A percentile compares a stretch with the other conserved stretches of the same genome.
These are phyloP conservation scores for Arremon aurantiirostris DNA, from an alignment of 2,797 vertebrate genomes.

Conservation along the genomic window DNA sequence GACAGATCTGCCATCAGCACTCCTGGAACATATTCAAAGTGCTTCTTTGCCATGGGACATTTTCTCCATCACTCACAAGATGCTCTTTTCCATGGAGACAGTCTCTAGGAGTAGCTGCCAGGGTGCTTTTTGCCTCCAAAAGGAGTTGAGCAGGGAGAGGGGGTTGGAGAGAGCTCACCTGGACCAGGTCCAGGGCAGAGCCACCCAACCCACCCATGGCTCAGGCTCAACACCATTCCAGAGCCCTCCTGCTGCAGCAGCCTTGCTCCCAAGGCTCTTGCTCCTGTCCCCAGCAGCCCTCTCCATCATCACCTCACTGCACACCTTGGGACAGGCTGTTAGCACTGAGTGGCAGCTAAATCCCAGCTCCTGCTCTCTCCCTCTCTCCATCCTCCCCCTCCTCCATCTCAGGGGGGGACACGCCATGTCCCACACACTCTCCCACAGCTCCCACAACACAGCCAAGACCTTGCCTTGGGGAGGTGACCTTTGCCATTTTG, in stretches of 20 bases:
- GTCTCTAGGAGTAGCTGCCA: neutral
- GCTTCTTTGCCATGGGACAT: neutral
- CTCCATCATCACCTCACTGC: neutral
- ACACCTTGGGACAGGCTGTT: neutral
- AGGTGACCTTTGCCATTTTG: neutral
- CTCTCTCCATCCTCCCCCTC: neutral
- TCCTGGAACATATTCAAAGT: neutral
- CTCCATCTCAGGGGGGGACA: neutral
- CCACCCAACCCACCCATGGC: neutral
- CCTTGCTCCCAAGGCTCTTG: neutral
- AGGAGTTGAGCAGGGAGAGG: neutral
- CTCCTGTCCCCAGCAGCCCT: neutral
- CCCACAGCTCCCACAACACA: neutral
- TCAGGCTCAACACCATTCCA: neutral
- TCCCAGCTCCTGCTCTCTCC: neutral
- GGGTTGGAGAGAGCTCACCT: neutral
- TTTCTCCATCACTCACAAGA: conserved; percentile 6
- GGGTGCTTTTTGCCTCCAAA: neutral
- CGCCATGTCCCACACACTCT: rapidly evolving
- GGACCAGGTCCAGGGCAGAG: neutral
- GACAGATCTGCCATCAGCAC: neutral
- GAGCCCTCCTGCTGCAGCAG: neutral
- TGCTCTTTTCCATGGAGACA: neutral
- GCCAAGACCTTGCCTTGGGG: neutral
- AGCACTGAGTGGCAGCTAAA: neutral